Base-by-base conservation (phyloP, 2,797 vertebrate genomes). In the Australoheros facetus region DNA sequence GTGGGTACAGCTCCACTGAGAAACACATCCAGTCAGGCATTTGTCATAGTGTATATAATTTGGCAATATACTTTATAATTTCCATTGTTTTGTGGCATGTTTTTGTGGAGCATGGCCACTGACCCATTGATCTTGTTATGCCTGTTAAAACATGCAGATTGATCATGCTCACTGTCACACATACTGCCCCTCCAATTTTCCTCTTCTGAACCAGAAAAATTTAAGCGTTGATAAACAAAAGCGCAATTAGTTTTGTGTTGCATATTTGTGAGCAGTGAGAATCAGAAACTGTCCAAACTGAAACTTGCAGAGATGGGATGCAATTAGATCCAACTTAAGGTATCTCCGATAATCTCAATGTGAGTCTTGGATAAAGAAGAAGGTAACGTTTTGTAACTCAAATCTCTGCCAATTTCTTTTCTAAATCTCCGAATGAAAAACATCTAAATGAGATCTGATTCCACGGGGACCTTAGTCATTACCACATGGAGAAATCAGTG, bases 351-450 rank as follows among this genome's bases (percentile, higher is more conserved):
- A 82, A 91, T 91, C 83, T 84, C 77, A 77, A 81, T 80, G 75
- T 79, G 75, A 89, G 84, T 85, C 42, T 70, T 83, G 86, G 79
- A 85, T 69, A 32, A 88, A 75, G 54, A 78, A 23, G 69, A 34
- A 37, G 76, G 79, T 84, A 77, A 73, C 60, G 73, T 88, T 83
- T 79, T 88, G 81, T 66, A 93, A 74, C 10, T 69, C 23, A 69
- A 69, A 69, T n/a, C 17, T 69, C 64, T 69, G 42, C 39, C 69
- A 94, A 88, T 71, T 85, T 78, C 76, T 79, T 73, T 78, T 73
- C 55, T 71, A 80, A 85, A 90, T 89, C 81, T 80, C 80, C 71
- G 82, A 90, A 93, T 89, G 85, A 90, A 81, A 91, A 82, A 86
- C 84, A 92, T 87, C 79, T 71, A 64, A 51, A 51, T 7, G 6